Conservation (phyloP, 2,797 vertebrate species). For the Apodemus agrarius region DNA sequence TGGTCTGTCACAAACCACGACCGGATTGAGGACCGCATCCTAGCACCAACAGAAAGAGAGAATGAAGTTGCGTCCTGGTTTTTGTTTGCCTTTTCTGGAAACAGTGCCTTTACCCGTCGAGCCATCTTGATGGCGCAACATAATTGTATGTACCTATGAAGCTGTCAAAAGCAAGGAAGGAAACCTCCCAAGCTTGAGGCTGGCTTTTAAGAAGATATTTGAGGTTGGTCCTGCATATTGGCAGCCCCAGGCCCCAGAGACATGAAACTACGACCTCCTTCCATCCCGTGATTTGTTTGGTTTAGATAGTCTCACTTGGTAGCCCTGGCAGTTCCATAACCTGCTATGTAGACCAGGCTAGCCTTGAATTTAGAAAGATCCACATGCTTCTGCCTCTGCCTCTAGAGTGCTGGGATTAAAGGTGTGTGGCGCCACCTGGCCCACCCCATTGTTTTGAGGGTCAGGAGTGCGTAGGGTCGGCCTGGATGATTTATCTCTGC, state of each 20-base stretch:
- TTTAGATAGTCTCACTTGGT: background rate
- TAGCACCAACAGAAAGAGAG: background rate
- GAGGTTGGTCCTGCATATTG: background rate
- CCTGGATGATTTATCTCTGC: background rate
- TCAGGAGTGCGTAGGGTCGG: background rate
- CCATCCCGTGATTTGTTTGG: background rate
- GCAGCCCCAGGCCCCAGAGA: too few relatives aligned
- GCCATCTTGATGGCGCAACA: background rate
- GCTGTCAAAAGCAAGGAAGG: background rate
- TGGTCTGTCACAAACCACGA: background rate
- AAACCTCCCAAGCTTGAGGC: background rate
- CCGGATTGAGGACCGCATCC: background rate
- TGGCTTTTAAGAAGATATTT: background rate
- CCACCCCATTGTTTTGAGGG: background rate
- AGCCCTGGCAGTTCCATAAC: background rate
- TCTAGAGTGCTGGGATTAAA: background rate
- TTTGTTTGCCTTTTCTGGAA: background rate
- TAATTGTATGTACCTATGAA: too few relatives aligned
- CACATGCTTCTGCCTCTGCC: background rate
- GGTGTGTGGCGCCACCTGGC: background rate
- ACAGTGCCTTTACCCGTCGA: too few relatives aligned
- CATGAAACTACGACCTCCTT: background rate
- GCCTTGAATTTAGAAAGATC: background rate
- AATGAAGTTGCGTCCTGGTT: background rate
- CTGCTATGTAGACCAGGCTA: background rate